Base-by-base conservation (phyloP, 2,113 vertebrate species). In the Vireo altiloquus region DNA sequence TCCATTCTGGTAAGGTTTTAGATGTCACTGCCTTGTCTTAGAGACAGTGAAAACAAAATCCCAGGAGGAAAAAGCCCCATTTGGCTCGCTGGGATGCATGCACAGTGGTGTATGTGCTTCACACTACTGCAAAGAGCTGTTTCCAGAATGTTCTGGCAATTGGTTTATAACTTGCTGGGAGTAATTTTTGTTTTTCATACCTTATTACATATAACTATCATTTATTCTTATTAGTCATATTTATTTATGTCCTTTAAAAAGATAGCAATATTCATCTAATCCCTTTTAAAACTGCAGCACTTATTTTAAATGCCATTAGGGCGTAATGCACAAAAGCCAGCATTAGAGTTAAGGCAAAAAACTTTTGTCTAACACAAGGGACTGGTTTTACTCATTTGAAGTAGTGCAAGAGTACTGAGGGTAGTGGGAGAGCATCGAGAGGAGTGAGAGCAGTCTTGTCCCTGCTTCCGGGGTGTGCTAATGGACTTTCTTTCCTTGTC, bases 381-480 rank as follows among this genome's bases (percentile, higher is more conserved):
- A 7, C 3, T 7, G 61, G 71, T 31, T 49, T 52, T 92, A 66
- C 27, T 81, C 4, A 3, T 19, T 28, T 11, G 40, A 39, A 44
- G 8, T 13, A 25, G 54, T 10, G 47, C 4, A 23, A 13, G 40
- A 28, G 56, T 3, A 5, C 11, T 2, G 57, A 50, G 60, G 31
- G 5, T 5, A 22, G 35, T 4, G 56, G 50, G 64, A 28, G 57
- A 47, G 4, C 6, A 6, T 4, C 0, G n/a, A 16, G 21, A 6
- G 1, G 13, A 27, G n/a, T 0, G 63, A 5, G 61, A 8, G 25
- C 24, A 19, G 75, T 30, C 31, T 0, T 3, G 8, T 10, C 47
- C 11, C 17, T 6, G 54, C 35, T 57, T 9, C n/a, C 3, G 2
- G 25, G 2, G 1, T 1, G 4, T 13, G 27, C 46, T 1, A 1